Evolutionary conservation across 2,797 vertebrate genomes (phyloP).

Genomic region (Chrosomus eos): DNA sequence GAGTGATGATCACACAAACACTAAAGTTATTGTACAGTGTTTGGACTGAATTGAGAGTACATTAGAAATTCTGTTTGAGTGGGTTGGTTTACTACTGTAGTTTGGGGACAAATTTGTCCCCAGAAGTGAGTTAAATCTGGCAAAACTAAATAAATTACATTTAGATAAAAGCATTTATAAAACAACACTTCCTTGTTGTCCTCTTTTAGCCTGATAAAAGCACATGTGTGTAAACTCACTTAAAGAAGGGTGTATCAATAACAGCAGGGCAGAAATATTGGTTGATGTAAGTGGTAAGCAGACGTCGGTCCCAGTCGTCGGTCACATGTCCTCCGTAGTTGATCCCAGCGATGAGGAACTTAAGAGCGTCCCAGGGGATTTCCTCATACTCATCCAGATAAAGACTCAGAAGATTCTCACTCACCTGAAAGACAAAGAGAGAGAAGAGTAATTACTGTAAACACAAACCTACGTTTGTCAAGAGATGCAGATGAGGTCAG

Average conservation of each 20-base stretch:
- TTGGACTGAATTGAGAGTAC: slow-evolving; percentile 37
- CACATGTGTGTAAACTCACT: slow-evolving; percentile 67
- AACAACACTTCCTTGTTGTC: background rate
- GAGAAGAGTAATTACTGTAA: background rate
- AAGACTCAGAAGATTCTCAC: slow-evolving; percentile 84
- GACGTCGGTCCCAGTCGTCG: slow-evolving; percentile 88
- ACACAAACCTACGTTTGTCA: background rate
- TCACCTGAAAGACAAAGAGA: slow-evolving; percentile 75
- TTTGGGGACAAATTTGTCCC: background rate
- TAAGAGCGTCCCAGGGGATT: slow-evolving; percentile 89
- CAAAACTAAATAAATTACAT: background rate
- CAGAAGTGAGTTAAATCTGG: background rate
- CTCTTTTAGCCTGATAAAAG: background rate
- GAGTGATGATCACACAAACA: background rate
- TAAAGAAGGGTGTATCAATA: slow-evolving; percentile 75
- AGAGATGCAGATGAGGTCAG: background rate
- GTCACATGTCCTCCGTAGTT: slow-evolving; percentile 91
- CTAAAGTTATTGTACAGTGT: slow-evolving; percentile 38
- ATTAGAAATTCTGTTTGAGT: slow-evolving; percentile 1
- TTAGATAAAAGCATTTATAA: background rate
- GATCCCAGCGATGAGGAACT: slow-evolving; percentile 85
- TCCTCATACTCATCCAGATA: slow-evolving; percentile 89
- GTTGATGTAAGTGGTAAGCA: slow-evolving; percentile 88
- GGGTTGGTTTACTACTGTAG: background rate
- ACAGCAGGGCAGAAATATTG: slow-evolving; percentile 86